Percentiles rank a stretch among this genome's conserved stretches.
phyloP scores from a whole-genome alignment of 2,113 vertebrate species.

The Polyodon spathula region DNA sequence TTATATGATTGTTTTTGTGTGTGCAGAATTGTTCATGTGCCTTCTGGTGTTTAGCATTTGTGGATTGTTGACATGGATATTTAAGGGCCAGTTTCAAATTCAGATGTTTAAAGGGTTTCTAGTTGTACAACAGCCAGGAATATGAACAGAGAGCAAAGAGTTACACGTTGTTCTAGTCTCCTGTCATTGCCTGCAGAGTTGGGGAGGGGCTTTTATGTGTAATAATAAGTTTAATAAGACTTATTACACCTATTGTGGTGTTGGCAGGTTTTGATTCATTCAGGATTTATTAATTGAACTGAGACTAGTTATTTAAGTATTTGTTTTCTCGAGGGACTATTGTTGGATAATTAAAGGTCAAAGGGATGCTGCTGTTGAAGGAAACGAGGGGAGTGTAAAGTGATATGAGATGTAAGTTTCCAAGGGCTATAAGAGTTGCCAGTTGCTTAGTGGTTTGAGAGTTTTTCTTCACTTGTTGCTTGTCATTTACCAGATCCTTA shows the following conservation, averaged over 20 bases:
- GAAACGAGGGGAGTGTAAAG: background rate
- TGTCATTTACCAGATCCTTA: too few relatives aligned
- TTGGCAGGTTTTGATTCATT: background rate
- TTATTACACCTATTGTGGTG: background rate
- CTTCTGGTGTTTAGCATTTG: conserved; percentile 2
- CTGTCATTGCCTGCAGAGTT: conserved; percentile 19
- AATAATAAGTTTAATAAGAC: background rate
- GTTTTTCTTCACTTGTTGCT: too few relatives aligned
- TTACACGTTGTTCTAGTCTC: conserved; percentile 28
- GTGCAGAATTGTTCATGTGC: too few relatives aligned
- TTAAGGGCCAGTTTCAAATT: conserved; percentile 12
- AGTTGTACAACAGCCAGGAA: conserved; percentile 24
- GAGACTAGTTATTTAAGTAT: conserved; percentile 16
- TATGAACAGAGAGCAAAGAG: conserved; percentile 25
- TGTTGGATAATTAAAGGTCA: conserved; percentile 28
- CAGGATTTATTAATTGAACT: background rate
- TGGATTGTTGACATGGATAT: conserved; percentile 17
- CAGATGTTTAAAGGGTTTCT: conserved; percentile 23
- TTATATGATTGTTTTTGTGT: too few relatives aligned
- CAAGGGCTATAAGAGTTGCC: background rate
- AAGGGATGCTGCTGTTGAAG: conserved; percentile 26
- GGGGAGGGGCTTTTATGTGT: conserved; percentile 17
- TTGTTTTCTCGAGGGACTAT: conserved; percentile 28
- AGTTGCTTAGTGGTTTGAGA: conserved; percentile 45
- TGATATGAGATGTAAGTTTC: background rate